A percentile compares a stretch with the other conserved stretches of the same genome.
These are phyloP conservation scores for Drymodes brunneopygia DNA, from an alignment of 2,113 vertebrate genomes.

Conservation along the genomic window DNA sequence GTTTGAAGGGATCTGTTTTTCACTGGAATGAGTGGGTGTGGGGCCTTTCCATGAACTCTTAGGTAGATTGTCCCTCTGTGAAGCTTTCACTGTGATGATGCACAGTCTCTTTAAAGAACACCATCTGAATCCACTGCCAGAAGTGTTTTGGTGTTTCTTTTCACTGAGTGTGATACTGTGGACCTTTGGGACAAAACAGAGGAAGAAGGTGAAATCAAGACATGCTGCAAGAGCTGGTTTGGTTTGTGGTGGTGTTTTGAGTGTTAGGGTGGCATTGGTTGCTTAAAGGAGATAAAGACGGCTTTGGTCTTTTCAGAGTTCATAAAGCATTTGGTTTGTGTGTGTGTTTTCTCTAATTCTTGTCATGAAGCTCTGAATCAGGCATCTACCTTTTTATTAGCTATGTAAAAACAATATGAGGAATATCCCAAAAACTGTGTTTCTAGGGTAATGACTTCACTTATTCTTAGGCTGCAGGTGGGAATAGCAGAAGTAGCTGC, in stretches of 20 bases:
- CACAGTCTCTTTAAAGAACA: neutral
- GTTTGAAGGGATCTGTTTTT: neutral
- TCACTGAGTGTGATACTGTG: neutral
- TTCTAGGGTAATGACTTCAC: neutral
- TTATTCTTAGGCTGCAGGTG: neutral
- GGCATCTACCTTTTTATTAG: neutral
- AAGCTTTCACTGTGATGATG: accelerated
- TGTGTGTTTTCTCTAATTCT: neutral
- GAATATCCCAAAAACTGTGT: neutral
- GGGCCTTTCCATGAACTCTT: neutral
- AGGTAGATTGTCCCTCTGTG: neutral
- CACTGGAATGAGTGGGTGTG: neutral
- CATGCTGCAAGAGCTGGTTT: neutral
- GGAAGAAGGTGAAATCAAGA: neutral
- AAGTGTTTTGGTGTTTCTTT: neutral
- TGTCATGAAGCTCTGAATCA: neutral
- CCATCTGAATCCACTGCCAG: neutral
- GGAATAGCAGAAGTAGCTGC: neutral
- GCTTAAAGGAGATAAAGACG: neutral
- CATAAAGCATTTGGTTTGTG: neutral
- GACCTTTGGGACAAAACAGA: neutral
- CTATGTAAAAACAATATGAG: neutral
- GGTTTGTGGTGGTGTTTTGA: neutral
- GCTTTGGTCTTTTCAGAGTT: neutral
- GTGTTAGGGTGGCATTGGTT: neutral